These are phyloP conservation scores for Eulacestoma nigropectus DNA, from an alignment of 2,113 vertebrate genomes.

Conservation along the genomic window DNA sequence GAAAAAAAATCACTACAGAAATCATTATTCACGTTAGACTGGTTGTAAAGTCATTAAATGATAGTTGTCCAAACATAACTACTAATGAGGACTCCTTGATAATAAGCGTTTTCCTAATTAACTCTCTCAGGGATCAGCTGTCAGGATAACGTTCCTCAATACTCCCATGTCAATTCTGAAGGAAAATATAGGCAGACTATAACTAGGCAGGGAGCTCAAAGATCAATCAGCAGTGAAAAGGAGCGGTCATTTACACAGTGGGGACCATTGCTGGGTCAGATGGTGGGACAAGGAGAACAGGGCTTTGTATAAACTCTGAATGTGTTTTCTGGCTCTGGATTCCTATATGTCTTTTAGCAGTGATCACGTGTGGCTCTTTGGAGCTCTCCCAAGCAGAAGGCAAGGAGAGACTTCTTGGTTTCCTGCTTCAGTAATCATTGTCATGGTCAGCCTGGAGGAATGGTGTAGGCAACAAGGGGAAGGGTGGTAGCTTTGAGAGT, in stretches of 20 bases:
- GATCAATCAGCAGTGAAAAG: background rate
- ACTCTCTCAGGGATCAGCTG: background rate
- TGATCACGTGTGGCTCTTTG: background rate
- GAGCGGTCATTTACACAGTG: accelerated
- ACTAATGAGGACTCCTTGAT: background rate
- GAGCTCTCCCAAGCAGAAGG: background rate
- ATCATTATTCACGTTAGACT: background rate
- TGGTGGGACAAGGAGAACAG: background rate
- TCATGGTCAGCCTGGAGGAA: background rate
- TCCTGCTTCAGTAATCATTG: background rate
- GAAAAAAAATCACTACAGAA: background rate
- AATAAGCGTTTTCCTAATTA: background rate
- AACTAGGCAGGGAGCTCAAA: background rate
- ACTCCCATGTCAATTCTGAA: background rate
- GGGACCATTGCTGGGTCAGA: background rate
- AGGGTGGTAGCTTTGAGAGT: background rate
- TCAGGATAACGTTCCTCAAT: background rate
- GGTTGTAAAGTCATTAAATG: background rate
- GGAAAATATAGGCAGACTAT: background rate
- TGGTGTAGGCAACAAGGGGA: background rate
- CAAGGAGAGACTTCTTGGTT: background rate
- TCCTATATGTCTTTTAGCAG: background rate
- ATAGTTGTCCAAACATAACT: background rate
- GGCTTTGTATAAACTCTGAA: background rate
- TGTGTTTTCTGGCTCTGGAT: background rate